These are phyloP conservation scores for Drosophila dives DNA, from an alignment of 2,888 invertebrate genomes.

Conservation along the genomic window DNA sequence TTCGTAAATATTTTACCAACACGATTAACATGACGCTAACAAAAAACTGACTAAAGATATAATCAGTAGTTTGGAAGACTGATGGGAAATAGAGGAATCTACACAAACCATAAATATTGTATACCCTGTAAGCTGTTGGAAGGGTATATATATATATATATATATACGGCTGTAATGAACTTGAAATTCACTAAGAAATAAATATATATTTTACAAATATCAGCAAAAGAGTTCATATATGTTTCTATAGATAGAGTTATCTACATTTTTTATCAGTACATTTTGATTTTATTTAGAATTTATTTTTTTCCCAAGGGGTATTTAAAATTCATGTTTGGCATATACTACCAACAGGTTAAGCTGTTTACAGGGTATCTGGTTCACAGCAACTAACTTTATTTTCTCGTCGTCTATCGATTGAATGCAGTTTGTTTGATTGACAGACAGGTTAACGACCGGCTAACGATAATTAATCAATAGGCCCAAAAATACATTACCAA, in stretches of 20 bases:
- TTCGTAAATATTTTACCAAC: background rate
- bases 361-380: background rate
- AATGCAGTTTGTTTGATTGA: constrained; percentile 12
- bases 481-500: background rate
- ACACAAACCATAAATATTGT: background rate
- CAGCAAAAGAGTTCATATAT: background rate
- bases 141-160: background rate
- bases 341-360: background rate
- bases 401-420: constrained; percentile 13
- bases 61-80: background rate
- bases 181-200: background rate
- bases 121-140: background rate
- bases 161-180: background rate
- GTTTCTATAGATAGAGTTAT: background rate
- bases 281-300: background rate
- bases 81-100: background rate
- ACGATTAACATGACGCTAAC: background rate
- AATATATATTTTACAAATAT: background rate
- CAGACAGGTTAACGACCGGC: constrained; percentile 26
- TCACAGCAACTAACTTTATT: background rate
- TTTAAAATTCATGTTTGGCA: background rate
- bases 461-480: constrained; percentile 2
- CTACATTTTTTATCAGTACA: background rate
- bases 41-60: background rate
- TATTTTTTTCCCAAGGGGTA: background rate